These are phyloP conservation scores for Sphenopsis melanotis DNA, from an alignment of 2,797 vertebrate genomes.

Conservation along the genomic window DNA sequence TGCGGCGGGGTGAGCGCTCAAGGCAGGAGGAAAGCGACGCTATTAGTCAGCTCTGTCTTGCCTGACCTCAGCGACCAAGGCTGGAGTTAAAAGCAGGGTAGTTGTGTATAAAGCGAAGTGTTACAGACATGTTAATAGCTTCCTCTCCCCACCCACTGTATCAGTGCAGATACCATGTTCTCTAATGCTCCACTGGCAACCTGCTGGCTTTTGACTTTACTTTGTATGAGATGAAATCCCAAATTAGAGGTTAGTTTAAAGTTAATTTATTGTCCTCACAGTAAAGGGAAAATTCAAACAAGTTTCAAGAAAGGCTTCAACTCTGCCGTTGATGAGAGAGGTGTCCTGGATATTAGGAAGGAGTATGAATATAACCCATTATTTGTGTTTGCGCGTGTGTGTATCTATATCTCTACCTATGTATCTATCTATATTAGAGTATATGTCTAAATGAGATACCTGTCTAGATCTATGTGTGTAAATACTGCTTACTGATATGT, in stretches of 20 bases:
- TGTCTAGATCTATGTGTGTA: neutral
- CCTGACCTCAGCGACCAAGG: conserved; percentile 48
- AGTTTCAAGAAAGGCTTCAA: neutral
- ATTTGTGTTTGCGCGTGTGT: neutral
- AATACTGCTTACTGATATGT: neutral
- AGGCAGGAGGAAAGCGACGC: neutral
- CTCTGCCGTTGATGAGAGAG: neutral
- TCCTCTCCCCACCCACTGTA: conserved; percentile 71
- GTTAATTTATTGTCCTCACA: conserved; percentile 44
- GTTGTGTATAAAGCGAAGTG: conserved; percentile 77
- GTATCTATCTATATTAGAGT: neutral
- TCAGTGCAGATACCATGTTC: conserved; percentile 50
- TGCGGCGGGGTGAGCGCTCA: neutral
- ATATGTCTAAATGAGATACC: neutral
- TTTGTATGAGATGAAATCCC: conserved; percentile 40
- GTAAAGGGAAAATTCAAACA: conserved; percentile 32
- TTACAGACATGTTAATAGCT: conserved; percentile 76
- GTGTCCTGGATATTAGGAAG: neutral
- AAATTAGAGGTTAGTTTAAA: conserved; percentile 44
- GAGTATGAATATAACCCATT: neutral
- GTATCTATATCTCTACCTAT: neutral
- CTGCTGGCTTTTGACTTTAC: conserved; percentile 49
- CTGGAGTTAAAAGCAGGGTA: conserved; percentile 67
- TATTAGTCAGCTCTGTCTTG: conserved; percentile 42
- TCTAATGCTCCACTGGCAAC: conserved; percentile 17